Base-by-base conservation (phyloP, 1,140 invertebrate species). In the Drosophila melanica region DNA sequence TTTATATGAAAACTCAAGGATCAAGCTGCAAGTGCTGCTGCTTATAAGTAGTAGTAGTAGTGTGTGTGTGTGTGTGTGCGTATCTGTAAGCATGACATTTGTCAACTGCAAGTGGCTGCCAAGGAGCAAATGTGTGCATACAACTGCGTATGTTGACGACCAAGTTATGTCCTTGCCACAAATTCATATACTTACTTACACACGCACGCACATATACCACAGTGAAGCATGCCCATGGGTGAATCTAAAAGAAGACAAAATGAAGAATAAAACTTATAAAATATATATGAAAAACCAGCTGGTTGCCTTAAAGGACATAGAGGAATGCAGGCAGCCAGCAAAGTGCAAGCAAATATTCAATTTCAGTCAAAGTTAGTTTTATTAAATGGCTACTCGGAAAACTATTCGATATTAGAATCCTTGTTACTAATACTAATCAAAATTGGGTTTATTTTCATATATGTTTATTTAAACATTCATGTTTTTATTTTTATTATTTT, bases 1-100 rank as follows among this genome's bases (percentile, higher is more conserved):
- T 86, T 86, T 87, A 81, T 79, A 79, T 57, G 79, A 79, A 79
- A 73, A 73, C 65, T 82, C 75, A 86, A 87, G 82, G 71, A 79
- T 87, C 79, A 72, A 84, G 63, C 74, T 60, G 71, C 60, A 65
- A 62, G 73, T 44, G 54, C 64, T 65, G 59, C 63, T 72, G 66
- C 65, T 59, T 74, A 42, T 65, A 39, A 55, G 53, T 48, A n/a
- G n/a, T n/a, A n/a, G 23, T 55, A 59, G 11, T 4, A 41, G 12
- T 48, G 14, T 50, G 14, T 37, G 11, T 41, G 16, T 54, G 23
- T 69, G 54, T 30, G 35, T 45, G 50, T 54, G 62, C 75, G 54
- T 85, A 41, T 63, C 23, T 74, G 54, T 62, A 65, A 81, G 81
- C 81, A 86, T 81, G 81, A 86, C 82, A 86, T 87, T 87, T 81